Evolutionary conservation across 1,140 invertebrate genomes (phyloP).

Genomic region (Drosophila lacteicornis): DNA sequence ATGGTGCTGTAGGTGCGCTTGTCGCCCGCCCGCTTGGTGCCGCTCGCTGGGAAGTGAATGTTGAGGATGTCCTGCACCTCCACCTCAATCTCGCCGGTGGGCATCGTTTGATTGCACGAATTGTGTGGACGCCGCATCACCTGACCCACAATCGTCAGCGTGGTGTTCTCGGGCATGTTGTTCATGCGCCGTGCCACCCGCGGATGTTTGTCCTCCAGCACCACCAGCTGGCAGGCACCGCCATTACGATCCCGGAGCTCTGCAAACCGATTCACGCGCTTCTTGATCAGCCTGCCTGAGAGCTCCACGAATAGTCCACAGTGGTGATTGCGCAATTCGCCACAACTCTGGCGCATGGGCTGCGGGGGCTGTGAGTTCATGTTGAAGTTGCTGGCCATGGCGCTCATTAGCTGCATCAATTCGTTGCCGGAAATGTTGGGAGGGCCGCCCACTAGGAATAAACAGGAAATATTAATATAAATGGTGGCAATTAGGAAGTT

Average conservation of each 20-base stretch:
- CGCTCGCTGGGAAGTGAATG: constrained; percentile 74
- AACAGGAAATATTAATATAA: not conserved
- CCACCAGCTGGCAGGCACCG: constrained; percentile 85
- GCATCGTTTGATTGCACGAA: constrained; percentile 84
- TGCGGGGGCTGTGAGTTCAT: constrained; percentile 82
- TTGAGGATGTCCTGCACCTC: constrained; percentile 83
- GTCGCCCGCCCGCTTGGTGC: constrained; percentile 63
- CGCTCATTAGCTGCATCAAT: constrained; percentile 78
- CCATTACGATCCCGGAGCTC: constrained; percentile 82
- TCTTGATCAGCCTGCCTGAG: constrained; percentile 82
- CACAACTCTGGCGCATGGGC: constrained; percentile 79
- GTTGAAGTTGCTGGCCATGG: constrained; percentile 80
- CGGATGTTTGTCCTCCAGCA: constrained; percentile 83
- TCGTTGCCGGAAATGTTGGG: constrained; percentile 76
- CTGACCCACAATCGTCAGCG: constrained; percentile 81
- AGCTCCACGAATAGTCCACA: constrained; percentile 83
- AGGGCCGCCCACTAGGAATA: constrained; percentile 50
- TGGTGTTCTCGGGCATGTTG: constrained; percentile 85
- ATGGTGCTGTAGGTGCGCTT: constrained; percentile 80
- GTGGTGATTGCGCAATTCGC: constrained; percentile 81
- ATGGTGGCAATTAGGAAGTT: constrained; percentile 3
- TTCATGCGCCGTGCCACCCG: constrained; percentile 82
- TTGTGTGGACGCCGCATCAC: constrained; percentile 78
- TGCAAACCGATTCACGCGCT: constrained; percentile 84
- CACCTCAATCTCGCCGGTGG: constrained; percentile 85